Conservation (phyloP, 2,888 invertebrate genomes). For the Euplexia lucipara region DNA sequence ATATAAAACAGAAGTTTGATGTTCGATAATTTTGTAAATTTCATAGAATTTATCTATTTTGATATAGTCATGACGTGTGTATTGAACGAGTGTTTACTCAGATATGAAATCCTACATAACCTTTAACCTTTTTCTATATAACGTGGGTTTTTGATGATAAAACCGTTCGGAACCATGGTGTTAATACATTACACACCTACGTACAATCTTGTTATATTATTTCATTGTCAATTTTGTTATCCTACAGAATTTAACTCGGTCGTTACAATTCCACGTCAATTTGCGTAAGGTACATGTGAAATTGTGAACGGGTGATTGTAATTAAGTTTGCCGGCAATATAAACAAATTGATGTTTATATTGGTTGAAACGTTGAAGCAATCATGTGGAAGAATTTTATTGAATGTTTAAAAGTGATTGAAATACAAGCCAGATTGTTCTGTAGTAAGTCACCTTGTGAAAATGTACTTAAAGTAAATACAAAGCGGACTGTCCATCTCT, state of each 20-base stretch:
- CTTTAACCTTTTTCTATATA: slow-evolving; percentile 45
- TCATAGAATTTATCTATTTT: slow-evolving; percentile 17
- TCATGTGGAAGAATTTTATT: slow-evolving; percentile 22
- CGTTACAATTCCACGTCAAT: slow-evolving; percentile 20
- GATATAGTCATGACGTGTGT: neutral
- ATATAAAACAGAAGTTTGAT: slow-evolving; percentile 13
- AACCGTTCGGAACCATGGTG: slow-evolving; percentile 10
- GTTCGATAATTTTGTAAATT: slow-evolving; percentile 12
- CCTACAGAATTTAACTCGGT: slow-evolving; percentile 37
- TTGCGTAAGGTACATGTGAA: neutral
- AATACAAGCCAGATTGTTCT: too few relatives aligned
- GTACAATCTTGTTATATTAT: neutral
- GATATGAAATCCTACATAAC: slow-evolving; percentile 34
- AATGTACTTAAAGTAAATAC: too few relatives aligned
- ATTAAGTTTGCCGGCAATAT: slow-evolving; percentile 24
- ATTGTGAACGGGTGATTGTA: neutral
- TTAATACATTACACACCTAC: slow-evolving; percentile 1
- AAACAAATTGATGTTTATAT: slow-evolving; percentile 32
- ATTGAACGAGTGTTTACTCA: slow-evolving; percentile 15
- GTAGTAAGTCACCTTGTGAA: too few relatives aligned
- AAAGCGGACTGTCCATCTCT: too few relatives aligned
- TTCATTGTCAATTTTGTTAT: slow-evolving; percentile 13
- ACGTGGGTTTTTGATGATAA: slow-evolving; percentile 18
- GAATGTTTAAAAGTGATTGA: neutral
- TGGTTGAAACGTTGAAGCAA: slow-evolving; percentile 17